Evolutionary conservation across 1,140 invertebrate species (phyloP).

Genomic region (Tenebrio molitor): DNA sequence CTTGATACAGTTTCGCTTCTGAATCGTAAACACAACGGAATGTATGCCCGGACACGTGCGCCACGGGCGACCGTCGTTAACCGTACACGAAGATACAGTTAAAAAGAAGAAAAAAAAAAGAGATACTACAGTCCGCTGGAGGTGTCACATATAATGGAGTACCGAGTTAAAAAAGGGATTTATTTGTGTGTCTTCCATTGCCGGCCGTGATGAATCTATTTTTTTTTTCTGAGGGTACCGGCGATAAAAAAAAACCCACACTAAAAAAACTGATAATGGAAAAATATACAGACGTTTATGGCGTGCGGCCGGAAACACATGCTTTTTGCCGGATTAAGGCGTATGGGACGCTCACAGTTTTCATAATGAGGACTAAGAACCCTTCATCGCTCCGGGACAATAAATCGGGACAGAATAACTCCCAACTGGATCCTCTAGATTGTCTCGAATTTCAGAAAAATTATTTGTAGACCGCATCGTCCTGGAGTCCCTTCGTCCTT

Average conservation of each 20-base stretch:
- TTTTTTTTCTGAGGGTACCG: slow-evolving; percentile 1
- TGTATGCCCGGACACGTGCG: slow-evolving; percentile 54
- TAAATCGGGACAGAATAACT: no score
- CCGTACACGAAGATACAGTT: slow-evolving; percentile 26
- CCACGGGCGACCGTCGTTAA: slow-evolving; percentile 37
- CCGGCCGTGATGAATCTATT: slow-evolving; percentile 26
- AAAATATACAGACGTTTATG: slow-evolving; percentile 38
- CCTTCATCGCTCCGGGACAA: not conserved
- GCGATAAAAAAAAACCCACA: not conserved
- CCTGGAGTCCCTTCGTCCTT: no score
- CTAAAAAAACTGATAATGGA: slow-evolving; percentile 36
- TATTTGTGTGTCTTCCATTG: slow-evolving; percentile 20
- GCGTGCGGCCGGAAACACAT: not conserved
- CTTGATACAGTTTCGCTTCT: slow-evolving; percentile 56
- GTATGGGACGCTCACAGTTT: not conserved
- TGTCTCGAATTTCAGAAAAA: no score
- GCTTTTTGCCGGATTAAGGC: slow-evolving; percentile 26
- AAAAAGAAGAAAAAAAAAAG: slow-evolving; percentile 43
- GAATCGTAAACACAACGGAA: slow-evolving; percentile 57
- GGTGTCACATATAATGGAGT: slow-evolving; percentile 9
- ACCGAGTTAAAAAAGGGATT: slow-evolving; percentile 31
- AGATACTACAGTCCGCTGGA: slow-evolving; percentile 28
- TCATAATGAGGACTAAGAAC: not conserved
- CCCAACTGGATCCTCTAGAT: no score
- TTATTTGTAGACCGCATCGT: no score